A percentile compares a stretch with the other conserved stretches of the same genome.
phyloP scores from a whole-genome alignment of 2,113 vertebrate genomes.

The Lontra canadensis region DNA sequence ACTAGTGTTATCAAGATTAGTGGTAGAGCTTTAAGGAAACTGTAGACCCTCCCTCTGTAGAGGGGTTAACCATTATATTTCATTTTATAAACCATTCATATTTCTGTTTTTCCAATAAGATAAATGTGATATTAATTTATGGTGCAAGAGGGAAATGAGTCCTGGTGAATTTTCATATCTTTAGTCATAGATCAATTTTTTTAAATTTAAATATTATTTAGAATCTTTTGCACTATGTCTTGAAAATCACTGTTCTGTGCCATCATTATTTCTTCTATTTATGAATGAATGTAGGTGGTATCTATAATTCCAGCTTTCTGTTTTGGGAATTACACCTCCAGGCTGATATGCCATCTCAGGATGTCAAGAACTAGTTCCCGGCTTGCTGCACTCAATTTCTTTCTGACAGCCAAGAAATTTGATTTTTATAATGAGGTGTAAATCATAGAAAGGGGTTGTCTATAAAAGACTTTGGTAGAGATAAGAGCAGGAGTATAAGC shows the following conservation, averaged over 20 bases:
- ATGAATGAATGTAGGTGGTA: constrained; percentile 65
- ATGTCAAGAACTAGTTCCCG: constrained; percentile 67
- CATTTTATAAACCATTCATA: constrained; percentile 34
- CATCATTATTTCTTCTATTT: constrained; percentile 67
- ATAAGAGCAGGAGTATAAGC: constrained; percentile 54
- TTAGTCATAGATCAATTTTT: constrained; percentile 36
- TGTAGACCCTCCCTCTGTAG: background rate
- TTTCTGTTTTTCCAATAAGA: constrained; percentile 27
- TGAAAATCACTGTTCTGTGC: constrained; percentile 43
- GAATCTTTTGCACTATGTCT: constrained; percentile 34
- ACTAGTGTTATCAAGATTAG: background rate
- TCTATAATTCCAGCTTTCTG: constrained; percentile 73
- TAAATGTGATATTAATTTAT: constrained; percentile 42
- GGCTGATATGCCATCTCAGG: constrained; percentile 60
- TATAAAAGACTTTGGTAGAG: constrained; percentile 69
- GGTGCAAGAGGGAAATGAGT: background rate
- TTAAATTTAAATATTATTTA: constrained; percentile 44
- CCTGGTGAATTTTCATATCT: constrained; percentile 21
- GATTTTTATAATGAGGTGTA: constrained; percentile 82
- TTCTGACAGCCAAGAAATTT: constrained; percentile 82
- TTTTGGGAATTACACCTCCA: constrained; percentile 60
- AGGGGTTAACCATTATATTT: background rate
- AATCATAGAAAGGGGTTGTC: constrained; percentile 72
- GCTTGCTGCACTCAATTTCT: constrained; percentile 77
- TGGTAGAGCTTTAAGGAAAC: background rate